These are phyloP conservation scores for Notolepis coatsorum DNA, from an alignment of 2,797 vertebrate genomes.

Conservation along the genomic window DNA sequence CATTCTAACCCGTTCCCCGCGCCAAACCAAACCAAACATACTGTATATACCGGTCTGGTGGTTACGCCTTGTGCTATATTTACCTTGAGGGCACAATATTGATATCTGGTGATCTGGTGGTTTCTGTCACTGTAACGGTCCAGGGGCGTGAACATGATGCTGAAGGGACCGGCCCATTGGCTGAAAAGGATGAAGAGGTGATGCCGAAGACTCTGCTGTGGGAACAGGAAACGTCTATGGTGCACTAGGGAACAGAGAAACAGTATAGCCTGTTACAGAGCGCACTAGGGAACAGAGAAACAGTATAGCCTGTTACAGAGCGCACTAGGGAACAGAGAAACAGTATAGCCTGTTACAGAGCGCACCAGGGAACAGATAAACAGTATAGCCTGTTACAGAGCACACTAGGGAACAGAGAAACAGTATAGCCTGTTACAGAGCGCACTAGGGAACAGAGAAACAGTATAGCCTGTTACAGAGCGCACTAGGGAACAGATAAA, in stretches of 20 bases:
- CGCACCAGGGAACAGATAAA: slow-evolving; percentile 10
- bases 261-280: not conserved
- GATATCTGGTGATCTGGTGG: slow-evolving; percentile 98
- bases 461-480: no score
- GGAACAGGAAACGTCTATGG: slow-evolving; percentile 97
- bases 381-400: no score
- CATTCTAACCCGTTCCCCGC: no score
- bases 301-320: no score
- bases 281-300: not conserved
- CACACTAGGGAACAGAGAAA: slow-evolving; percentile 11
- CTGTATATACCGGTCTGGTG: no score
- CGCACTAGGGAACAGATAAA: slow-evolving; percentile 10
- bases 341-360: no score
- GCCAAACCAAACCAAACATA: no score
- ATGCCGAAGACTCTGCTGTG: slow-evolving; percentile 96
- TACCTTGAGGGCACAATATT: slow-evolving; percentile 97
- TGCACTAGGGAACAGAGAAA: slow-evolving; percentile 82
- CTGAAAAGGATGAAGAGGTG: slow-evolving; percentile 99
- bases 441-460: slow-evolving; percentile 11
- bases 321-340: slow-evolving; percentile 11
- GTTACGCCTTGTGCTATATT: not conserved
- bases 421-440: no score
- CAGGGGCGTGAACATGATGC: slow-evolving; percentile 97
- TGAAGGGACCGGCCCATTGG: slow-evolving; percentile 98
- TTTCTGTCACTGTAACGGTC: slow-evolving; percentile 98